A percentile compares a stretch with the other conserved stretches of the same genome.
These are phyloP conservation scores for Oncorhynchus keta DNA, from an alignment of 2,113 vertebrate genomes.

Conservation along the genomic window DNA sequence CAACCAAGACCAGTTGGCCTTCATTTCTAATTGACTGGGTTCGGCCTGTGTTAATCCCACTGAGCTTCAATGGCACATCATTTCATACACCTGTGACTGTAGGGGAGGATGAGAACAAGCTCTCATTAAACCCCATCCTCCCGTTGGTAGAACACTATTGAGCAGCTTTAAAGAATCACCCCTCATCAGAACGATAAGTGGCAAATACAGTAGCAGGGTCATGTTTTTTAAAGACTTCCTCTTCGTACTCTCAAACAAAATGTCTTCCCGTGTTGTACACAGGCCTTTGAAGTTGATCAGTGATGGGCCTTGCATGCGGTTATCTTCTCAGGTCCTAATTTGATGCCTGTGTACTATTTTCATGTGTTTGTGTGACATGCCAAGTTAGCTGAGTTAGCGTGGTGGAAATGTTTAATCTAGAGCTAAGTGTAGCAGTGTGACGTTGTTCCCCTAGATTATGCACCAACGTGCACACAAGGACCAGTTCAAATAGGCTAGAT, in stretches of 20 bases:
- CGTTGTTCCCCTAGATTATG: too few relatives aligned
- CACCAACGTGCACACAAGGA: too few relatives aligned
- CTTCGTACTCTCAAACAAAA: conserved; percentile 70
- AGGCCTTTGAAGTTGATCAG: conserved; percentile 61
- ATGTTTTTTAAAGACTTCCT: conserved; percentile 60
- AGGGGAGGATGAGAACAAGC: conserved; percentile 40
- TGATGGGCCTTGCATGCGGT: conserved; percentile 44
- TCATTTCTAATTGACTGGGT: conserved; percentile 61
- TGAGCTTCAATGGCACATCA: conserved; percentile 51
- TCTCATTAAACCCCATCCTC: conserved; percentile 72
- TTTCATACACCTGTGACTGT: conserved; percentile 60
- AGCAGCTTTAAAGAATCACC: conserved; percentile 56
- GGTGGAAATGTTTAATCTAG: too few relatives aligned
- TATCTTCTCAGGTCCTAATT: neutral
- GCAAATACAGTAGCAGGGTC: conserved; percentile 65
- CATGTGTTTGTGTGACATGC: conserved; percentile 31
- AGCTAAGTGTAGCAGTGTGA: too few relatives aligned
- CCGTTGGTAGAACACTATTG: conserved; percentile 55
- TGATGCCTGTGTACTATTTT: conserved; percentile 45
- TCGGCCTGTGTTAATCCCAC: conserved; percentile 35
- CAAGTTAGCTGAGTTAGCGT: neutral
- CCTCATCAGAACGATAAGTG: conserved; percentile 63
- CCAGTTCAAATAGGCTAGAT: too few relatives aligned
- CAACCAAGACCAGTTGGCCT: neutral
- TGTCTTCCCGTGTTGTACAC: conserved; percentile 48